phyloP scores from a whole-genome alignment of 37 sponge, comb jelly and placozoan genomes.

The Aphrocallistes beatrix region DNA sequence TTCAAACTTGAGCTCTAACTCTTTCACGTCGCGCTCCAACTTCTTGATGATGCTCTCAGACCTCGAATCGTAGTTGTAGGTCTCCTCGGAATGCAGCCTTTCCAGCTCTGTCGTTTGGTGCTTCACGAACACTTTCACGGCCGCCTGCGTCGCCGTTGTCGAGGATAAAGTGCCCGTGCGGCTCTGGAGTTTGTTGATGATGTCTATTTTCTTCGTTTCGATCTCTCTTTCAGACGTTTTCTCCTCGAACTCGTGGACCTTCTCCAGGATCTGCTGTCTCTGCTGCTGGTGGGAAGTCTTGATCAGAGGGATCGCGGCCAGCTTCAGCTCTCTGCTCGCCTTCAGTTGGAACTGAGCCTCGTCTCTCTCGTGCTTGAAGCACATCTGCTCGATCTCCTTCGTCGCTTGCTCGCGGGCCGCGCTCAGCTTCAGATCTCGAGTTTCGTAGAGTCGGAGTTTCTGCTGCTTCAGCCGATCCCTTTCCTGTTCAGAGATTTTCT shows the following conservation, averaged over 20 bases:
- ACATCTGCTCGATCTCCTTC: neutral
- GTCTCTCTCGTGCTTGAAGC: neutral
- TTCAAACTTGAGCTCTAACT: neutral
- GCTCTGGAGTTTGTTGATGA: neutral
- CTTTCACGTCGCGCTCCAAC: neutral
- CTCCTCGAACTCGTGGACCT: neutral
- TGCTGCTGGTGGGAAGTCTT: neutral
- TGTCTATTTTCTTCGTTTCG: neutral
- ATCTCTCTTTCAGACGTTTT: neutral
- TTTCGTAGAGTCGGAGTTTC: neutral
- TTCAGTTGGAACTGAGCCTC: neutral
- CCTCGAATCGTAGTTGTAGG: neutral
- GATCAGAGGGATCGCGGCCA: neutral
- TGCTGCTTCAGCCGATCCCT: neutral
- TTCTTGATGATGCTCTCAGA: neutral
- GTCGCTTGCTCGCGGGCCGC: neutral
- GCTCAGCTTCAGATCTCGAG: neutral
- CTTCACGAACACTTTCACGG: neutral
- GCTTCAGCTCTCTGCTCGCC: neutral
- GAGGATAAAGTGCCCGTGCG: neutral
- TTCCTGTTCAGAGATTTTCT: neutral
- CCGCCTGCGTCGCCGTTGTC: neutral
- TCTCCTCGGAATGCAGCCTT: neutral
- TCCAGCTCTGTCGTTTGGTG: constrained; percentile 1
- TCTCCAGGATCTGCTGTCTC: neutral